phyloP scores from a whole-genome alignment of 1,140 invertebrate genomes.

The Orchestia grillus region DNA sequence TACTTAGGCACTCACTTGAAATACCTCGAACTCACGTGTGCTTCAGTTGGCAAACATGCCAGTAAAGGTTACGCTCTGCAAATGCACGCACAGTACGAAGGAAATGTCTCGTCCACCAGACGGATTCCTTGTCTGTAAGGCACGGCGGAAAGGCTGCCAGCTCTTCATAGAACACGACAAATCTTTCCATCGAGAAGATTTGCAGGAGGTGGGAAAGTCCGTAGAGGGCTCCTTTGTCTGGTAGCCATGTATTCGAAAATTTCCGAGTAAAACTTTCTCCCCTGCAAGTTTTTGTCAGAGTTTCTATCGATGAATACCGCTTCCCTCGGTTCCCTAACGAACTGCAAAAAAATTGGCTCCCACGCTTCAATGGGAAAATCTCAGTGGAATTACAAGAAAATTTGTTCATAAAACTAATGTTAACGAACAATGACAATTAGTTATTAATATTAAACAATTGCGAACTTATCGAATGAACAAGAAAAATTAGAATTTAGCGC shows the following conservation, averaged over 20 bases:
- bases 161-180: neutral
- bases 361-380: neutral
- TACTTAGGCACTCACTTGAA: too few relatives aligned
- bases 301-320: neutral
- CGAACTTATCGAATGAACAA: too few relatives aligned
- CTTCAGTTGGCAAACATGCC: too few relatives aligned
- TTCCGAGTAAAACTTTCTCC: neutral
- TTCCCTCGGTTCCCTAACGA: neutral
- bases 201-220: neutral
- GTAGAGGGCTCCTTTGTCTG: neutral
- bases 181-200: neutral
- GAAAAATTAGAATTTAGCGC: too few relatives aligned
- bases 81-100: too few relatives aligned
- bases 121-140: neutral
- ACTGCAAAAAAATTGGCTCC: neutral
- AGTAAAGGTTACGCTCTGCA: too few relatives aligned
- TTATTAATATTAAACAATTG: neutral
- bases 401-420: neutral
- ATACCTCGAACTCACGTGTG: too few relatives aligned
- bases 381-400: neutral
- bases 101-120: neutral
- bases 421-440: neutral
- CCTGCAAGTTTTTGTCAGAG: neutral
- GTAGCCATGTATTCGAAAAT: neutral
- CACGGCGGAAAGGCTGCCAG: neutral